Conservation (phyloP, 1,140 invertebrate species). For the Fragariocoptes setiger region DNA sequence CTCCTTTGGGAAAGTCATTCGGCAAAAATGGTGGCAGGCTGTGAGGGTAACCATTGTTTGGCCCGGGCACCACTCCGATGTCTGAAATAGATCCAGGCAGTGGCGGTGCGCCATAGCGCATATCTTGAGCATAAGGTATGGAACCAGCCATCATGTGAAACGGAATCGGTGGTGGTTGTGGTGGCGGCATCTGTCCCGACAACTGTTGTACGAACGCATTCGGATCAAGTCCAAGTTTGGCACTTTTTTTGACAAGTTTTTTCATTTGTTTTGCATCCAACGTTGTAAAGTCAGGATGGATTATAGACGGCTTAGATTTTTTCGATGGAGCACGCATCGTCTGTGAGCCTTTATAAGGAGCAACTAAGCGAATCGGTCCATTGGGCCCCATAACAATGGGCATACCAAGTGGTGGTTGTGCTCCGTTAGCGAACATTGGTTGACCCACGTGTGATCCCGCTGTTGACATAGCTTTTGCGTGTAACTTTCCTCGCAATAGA, state of each 20-base stretch:
- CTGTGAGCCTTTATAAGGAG: not conserved
- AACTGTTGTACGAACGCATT: not conserved
- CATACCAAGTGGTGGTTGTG: not conserved
- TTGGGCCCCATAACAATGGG: not conserved
- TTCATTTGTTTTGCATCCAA: not conserved
- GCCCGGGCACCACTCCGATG: not conserved
- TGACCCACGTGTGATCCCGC: not conserved
- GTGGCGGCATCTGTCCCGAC: not conserved
- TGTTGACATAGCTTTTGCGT: not conserved
- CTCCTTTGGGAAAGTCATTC: not conserved
- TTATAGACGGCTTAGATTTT: not conserved
- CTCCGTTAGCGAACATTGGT: not conserved
- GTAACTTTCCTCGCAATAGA: not conserved
- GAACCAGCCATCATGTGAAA: not conserved
- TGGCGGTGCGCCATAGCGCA: not conserved
- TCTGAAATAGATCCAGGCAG: not conserved
- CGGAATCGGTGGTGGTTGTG: not conserved
- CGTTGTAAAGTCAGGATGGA: not conserved
- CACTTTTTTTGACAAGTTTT: not conserved
- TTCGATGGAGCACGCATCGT: not conserved
- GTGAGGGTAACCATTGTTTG: not conserved
- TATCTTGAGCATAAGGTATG: not conserved
- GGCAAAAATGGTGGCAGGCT: not conserved
- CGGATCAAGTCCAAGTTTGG: not conserved
- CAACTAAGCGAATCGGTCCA: not conserved